phyloP scores from a whole-genome alignment of 1,140 invertebrate species.

The Mercenaria mercenaria region DNA sequence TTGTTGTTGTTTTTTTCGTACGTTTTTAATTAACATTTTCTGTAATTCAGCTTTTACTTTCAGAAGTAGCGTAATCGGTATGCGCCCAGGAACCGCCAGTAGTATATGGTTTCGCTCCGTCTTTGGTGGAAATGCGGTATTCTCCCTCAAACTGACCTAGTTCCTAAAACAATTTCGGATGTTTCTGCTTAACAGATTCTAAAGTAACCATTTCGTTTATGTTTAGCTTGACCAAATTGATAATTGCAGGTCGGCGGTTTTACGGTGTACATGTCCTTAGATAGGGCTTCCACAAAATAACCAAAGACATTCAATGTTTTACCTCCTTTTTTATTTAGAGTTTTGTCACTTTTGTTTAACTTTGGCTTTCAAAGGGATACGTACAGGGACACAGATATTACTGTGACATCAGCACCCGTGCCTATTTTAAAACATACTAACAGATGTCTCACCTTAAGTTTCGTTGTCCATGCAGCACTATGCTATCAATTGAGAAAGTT shows the following conservation, averaged over 20 bases:
- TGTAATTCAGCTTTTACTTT: slow-evolving; percentile 68
- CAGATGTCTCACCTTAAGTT: no score
- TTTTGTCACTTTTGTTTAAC: slow-evolving; percentile 38
- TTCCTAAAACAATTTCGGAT: slow-evolving; percentile 22
- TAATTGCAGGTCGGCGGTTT: slow-evolving; percentile 45
- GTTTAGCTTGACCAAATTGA: slow-evolving; percentile 22
- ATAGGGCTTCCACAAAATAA: neutral
- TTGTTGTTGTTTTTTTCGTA: no score
- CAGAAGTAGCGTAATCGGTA: slow-evolving; percentile 62
- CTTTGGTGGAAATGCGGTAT: slow-evolving; percentile 47
- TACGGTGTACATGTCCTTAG: neutral
- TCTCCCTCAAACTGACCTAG: slow-evolving; percentile 57
- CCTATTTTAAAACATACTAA: no score
- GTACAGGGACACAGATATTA: no score
- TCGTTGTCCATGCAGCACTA: no score
- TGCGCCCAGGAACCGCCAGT: slow-evolving; percentile 48
- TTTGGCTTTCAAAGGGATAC: neutral
- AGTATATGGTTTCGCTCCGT: slow-evolving; percentile 32
- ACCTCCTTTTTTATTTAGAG: slow-evolving; percentile 31
- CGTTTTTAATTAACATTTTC: slow-evolving; percentile 69
- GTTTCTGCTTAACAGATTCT: neutral
- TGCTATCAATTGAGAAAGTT: no score
- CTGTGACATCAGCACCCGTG: no score
- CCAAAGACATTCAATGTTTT: slow-evolving; percentile 55
- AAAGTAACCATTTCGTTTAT: neutral